Conservation (phyloP, 53 echinoderm and acorn worm genomes). For the Hippasteria phrygiana region DNA sequence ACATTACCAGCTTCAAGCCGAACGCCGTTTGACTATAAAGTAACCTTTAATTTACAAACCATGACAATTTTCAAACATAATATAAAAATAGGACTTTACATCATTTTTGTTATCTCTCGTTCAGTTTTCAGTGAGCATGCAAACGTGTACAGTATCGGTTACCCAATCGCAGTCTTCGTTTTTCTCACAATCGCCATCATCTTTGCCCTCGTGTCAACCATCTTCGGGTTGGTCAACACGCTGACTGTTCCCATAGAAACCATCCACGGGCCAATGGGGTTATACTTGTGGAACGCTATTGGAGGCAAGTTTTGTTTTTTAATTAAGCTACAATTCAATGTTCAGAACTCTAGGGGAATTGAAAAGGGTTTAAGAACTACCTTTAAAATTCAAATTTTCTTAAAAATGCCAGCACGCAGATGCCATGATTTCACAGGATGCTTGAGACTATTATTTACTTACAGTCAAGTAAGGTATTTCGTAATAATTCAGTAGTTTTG, state of each 20-base stretch:
- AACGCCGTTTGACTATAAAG: too few relatives aligned
- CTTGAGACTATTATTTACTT: too few relatives aligned
- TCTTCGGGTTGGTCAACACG: constrained; percentile 26
- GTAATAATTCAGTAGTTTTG: not conserved
- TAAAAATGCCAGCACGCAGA: not conserved
- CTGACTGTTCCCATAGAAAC: constrained; percentile 72
- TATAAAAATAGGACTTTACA: too few relatives aligned
- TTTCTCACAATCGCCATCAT: constrained; percentile 27
- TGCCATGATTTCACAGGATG: too few relatives aligned
- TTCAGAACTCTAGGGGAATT: too few relatives aligned
- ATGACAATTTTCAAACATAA: too few relatives aligned
- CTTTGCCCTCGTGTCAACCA: constrained; percentile 51
- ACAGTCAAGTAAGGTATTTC: too few relatives aligned
- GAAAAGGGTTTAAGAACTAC: too few relatives aligned
- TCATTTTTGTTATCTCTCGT: not conserved
- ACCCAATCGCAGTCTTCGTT: constrained; percentile 35
- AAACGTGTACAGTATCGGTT: constrained; percentile 66
- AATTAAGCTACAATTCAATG: too few relatives aligned
- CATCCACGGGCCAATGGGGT: constrained; percentile 74
- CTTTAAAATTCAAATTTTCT: too few relatives aligned
- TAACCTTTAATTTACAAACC: too few relatives aligned
- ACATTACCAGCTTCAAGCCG: too few relatives aligned
- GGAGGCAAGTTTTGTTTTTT: constrained; percentile 83
- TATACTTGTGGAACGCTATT: constrained; percentile 85
- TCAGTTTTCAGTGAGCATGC: constrained; percentile 76